These are phyloP conservation scores for Dolichopus griseipennis DNA, from an alignment of 2,888 invertebrate species.

Conservation along the genomic window DNA sequence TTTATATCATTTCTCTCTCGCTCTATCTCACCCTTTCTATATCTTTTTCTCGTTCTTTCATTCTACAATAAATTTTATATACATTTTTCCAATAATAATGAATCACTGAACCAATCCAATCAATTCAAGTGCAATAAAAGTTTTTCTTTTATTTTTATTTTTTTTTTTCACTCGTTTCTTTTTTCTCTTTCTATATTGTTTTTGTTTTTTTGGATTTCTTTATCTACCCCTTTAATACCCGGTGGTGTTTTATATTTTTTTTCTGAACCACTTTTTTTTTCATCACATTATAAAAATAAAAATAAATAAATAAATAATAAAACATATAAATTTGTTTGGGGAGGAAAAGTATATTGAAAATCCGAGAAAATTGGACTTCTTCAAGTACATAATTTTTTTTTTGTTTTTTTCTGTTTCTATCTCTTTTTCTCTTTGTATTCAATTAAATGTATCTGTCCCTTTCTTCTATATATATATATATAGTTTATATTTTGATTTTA, in stretches of 20 bases:
- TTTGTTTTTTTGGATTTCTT: background rate
- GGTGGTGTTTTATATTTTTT: background rate
- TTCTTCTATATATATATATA: too few species aligned
- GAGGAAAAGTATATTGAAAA: background rate
- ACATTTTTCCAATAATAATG: constrained; percentile 6
- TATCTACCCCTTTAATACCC: background rate
- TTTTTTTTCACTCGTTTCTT: background rate
- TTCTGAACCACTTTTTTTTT: background rate
- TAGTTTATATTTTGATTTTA: background rate
- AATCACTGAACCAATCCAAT: constrained; percentile 6
- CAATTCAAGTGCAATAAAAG: constrained; percentile 6
- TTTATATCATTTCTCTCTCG: background rate
- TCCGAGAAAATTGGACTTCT: constrained; percentile 1
- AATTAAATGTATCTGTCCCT: too few species aligned
- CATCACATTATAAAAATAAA: background rate
- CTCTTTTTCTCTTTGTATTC: too few species aligned
- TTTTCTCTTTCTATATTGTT: background rate
- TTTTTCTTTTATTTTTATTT: background rate
- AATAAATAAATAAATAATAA: background rate
- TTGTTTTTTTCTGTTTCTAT: too few species aligned
- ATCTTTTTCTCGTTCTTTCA: background rate
- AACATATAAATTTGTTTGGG: background rate
- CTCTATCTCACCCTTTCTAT: too few species aligned
- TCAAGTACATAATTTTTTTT: background rate
- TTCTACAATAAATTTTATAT: background rate